These are phyloP conservation scores for Dipodomys merriami DNA, from an alignment of 2,113 vertebrate species.

Conservation along the genomic window DNA sequence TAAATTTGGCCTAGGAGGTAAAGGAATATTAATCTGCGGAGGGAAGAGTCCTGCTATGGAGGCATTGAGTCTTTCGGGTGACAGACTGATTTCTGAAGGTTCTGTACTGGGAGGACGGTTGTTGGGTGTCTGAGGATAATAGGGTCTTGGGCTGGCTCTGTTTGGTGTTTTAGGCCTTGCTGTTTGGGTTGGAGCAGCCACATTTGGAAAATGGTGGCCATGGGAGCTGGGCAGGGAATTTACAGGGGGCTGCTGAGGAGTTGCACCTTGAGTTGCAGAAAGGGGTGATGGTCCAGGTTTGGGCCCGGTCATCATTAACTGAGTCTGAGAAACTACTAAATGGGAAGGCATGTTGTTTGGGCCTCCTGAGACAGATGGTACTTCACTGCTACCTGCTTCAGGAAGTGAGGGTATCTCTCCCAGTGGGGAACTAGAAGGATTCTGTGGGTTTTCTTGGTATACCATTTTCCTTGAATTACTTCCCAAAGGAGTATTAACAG, in stretches of 20 bases:
- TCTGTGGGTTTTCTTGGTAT: slow-evolving; percentile 92
- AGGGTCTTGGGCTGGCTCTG: slow-evolving; percentile 96
- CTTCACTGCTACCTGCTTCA: slow-evolving; percentile 85
- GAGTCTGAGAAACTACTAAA: slow-evolving; percentile 92
- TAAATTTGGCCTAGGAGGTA: slow-evolving; percentile 95
- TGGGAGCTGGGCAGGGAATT: slow-evolving; percentile 90
- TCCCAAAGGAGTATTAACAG: slow-evolving; percentile 90
- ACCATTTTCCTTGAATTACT: slow-evolving; percentile 92
- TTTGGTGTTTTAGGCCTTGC: slow-evolving; percentile 98
- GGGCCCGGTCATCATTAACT: slow-evolving; percentile 90
- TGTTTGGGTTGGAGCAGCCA: slow-evolving; percentile 93
- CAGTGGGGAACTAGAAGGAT: slow-evolving; percentile 88
- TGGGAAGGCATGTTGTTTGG: slow-evolving; percentile 92
- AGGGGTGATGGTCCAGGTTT: slow-evolving; percentile 92
- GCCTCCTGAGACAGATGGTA: slow-evolving; percentile 82
- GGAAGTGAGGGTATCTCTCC: slow-evolving; percentile 89
- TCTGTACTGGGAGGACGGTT: slow-evolving; percentile 98
- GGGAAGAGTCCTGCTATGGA: slow-evolving; percentile 99
- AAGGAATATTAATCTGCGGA: slow-evolving; percentile 99
- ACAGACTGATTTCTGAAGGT: slow-evolving; percentile 98
- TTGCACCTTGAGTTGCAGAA: slow-evolving; percentile 91
- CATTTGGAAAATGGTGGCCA: slow-evolving; percentile 93
- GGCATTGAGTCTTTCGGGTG: slow-evolving; percentile 97
- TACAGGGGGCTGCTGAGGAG: slow-evolving; percentile 92
- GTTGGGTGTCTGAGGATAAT: slow-evolving; percentile 97